A percentile compares a stretch with the other conserved stretches of the same genome.
phyloP scores from a whole-genome alignment of 2,888 invertebrate species.

The Drosophila silvestris region DNA sequence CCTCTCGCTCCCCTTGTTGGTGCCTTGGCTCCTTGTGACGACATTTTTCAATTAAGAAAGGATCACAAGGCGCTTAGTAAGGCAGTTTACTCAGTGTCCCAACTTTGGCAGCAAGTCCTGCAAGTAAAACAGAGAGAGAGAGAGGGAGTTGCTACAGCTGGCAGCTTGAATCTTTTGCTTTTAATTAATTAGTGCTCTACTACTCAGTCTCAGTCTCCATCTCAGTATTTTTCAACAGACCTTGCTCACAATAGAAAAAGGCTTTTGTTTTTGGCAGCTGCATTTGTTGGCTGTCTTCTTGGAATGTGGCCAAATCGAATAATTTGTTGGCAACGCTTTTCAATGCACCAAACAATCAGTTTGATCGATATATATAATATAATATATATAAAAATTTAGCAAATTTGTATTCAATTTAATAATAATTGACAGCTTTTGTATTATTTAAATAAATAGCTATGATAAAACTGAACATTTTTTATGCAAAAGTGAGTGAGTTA shows the following conservation, averaged over 20 bases:
- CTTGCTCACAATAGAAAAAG: slow-evolving; percentile 19
- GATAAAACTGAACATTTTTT: too few relatives aligned
- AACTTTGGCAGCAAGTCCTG: slow-evolving; percentile 9
- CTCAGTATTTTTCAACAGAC: slow-evolving; percentile 6
- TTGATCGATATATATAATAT: slow-evolving; percentile 18
- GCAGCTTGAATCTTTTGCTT: slow-evolving; percentile 45
- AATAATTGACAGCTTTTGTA: not conserved
- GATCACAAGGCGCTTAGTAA: slow-evolving; percentile 81
- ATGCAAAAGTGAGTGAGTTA: not conserved
- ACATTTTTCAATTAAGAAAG: slow-evolving; percentile 83
- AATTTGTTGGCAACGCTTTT: slow-evolving; percentile 31
- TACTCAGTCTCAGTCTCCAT: slow-evolving; percentile 13
- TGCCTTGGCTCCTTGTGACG: slow-evolving; percentile 65
- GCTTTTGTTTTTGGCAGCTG: slow-evolving; percentile 69
- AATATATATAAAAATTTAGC: not conserved
- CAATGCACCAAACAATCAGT: slow-evolving; percentile 1
- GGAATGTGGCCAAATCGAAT: slow-evolving; percentile 46
- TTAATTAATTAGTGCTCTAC: slow-evolving; percentile 67
- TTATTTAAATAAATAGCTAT: too few relatives aligned
- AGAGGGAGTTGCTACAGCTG: slow-evolving; percentile 16
- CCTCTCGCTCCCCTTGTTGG: slow-evolving; percentile 12
- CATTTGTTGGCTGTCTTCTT: slow-evolving; percentile 38
- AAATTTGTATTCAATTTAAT: not conserved
- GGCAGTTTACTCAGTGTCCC: slow-evolving; percentile 63
- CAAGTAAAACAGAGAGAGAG: not conserved